These are phyloP conservation scores for Cetonia aurata DNA, from an alignment of 2,888 invertebrate species.

Conservation along the genomic window DNA sequence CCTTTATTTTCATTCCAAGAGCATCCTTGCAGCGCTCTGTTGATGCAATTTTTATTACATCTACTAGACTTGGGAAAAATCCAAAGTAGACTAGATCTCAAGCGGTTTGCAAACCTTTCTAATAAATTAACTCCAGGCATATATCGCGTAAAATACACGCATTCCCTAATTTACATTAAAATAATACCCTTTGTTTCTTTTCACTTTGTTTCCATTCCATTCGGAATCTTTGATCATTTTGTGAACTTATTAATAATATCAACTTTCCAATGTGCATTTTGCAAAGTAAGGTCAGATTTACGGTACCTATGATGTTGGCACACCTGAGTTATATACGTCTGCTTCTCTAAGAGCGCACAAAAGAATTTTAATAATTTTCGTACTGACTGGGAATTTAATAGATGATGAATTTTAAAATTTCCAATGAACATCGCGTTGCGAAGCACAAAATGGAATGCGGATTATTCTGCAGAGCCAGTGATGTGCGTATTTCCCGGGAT, in stretches of 20 bases:
- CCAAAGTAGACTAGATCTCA: conserved; percentile 21
- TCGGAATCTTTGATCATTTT: no score
- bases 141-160: no score
- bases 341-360: conserved; percentile 13
- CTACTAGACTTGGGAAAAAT: conserved; percentile 14
- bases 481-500: neutral
- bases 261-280: no score
- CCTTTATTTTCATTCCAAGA: neutral
- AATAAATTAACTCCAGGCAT: conserved; percentile 26
- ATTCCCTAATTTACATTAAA: no score
- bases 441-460: conserved; percentile 9
- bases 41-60: conserved; percentile 29
- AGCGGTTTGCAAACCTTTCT: conserved; percentile 37
- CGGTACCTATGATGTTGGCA: neutral
- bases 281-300: no score
- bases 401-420: conserved; percentile 14
- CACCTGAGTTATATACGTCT: neutral
- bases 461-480: conserved; percentile 1
- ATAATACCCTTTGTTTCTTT: no score
- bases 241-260: no score
- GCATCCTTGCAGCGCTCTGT: neutral
- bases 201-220: no score
- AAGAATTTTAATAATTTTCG: conserved; percentile 26
- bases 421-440: neutral
- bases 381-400: conserved; percentile 7